Conservation (phyloP, 2,113 vertebrate species). For the Dasypus novemcinctus region DNA sequence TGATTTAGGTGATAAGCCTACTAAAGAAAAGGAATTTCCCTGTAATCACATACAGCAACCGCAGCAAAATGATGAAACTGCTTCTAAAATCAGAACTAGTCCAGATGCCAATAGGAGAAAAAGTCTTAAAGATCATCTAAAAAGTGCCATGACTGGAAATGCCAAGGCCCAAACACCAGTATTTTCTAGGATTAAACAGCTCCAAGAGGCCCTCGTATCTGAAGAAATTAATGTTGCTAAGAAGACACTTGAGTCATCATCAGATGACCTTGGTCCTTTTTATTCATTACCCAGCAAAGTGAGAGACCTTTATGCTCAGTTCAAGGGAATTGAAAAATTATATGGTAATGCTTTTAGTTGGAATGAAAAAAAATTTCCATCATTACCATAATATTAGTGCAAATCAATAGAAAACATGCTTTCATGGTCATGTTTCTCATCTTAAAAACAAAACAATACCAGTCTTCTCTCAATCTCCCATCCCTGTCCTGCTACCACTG, state of each 20-base stretch:
- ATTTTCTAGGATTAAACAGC: conserved; percentile 84
- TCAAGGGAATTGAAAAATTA: conserved; percentile 91
- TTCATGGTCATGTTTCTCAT: not conserved
- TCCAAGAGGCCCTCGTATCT: conserved; percentile 88
- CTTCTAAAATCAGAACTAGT: not conserved
- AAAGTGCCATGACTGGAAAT: conserved; percentile 91
- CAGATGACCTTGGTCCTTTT: conserved; percentile 93
- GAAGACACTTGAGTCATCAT: conserved; percentile 83
- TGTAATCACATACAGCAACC: not conserved
- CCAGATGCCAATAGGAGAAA: conserved; percentile 73
- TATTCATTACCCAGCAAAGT: conserved; percentile 96
- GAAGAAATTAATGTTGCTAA: conserved; percentile 90
- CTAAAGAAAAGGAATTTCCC: not conserved
- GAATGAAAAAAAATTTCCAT: not conserved
- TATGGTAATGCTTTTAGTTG: conserved; percentile 88
- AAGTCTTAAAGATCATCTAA: conserved; percentile 91
- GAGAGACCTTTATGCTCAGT: conserved; percentile 89
- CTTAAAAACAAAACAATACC: not conserved
- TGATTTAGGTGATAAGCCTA: not conserved
- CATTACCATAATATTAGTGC: not conserved
- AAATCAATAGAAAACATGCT: not conserved
- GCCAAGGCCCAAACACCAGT: conserved; percentile 85
- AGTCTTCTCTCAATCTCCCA: not conserved
- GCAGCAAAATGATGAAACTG: conserved; percentile 2
- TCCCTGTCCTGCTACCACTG: not conserved